Evolutionary conservation across 1,140 invertebrate genomes (phyloP).

Genomic region (Atta cephalotes): DNA sequence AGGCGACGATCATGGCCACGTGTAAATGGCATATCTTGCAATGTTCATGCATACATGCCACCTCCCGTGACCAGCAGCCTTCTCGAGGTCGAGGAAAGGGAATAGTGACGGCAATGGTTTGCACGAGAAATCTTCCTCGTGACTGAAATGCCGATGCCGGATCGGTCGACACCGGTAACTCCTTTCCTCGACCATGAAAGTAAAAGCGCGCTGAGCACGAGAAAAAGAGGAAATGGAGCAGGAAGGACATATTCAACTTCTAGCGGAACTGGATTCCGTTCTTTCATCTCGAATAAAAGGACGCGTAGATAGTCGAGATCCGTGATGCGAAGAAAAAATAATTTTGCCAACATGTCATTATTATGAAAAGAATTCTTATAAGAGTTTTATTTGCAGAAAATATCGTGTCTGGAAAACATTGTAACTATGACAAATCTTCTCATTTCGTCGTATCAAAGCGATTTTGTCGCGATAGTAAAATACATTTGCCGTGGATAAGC

Average conservation of each 20-base stretch:
- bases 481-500: too few species aligned
- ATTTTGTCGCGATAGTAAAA: too few species aligned
- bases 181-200: slow-evolving; percentile 70
- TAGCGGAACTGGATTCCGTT: slow-evolving; percentile 18
- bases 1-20: neutral
- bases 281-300: neutral
- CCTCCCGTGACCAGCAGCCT: slow-evolving; percentile 35
- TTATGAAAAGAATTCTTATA: too few species aligned
- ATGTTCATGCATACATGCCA: neutral
- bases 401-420: too few species aligned
- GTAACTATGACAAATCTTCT: too few species aligned
- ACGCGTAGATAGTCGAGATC: neutral
- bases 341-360: neutral
- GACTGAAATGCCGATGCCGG: slow-evolving; percentile 59
- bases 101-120: slow-evolving; percentile 43
- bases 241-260: slow-evolving; percentile 31
- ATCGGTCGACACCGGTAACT: slow-evolving; percentile 1
- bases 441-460: too few species aligned
- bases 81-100: slow-evolving; percentile 74
- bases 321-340: neutral
- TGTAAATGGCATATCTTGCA: neutral
- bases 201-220: slow-evolving; percentile 54
- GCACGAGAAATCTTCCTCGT: slow-evolving; percentile 71
- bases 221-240: slow-evolving; percentile 49
- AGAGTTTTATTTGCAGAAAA: too few species aligned